phyloP scores from a whole-genome alignment of 2,797 vertebrate genomes.

The Sitta carolinensis region DNA sequence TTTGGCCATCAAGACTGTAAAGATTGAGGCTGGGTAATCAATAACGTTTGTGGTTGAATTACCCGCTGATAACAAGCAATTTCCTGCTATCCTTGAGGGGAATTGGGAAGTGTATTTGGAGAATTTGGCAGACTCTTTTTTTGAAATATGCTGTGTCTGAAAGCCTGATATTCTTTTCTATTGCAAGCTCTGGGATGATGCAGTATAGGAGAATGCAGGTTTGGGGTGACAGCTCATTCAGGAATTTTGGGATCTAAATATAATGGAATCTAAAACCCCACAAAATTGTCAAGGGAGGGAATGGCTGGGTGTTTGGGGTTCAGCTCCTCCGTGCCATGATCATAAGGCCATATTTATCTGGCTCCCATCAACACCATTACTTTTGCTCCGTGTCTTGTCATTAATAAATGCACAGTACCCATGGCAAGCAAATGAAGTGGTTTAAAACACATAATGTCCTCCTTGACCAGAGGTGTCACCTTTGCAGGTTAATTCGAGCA shows the following conservation, averaged over 20 bases:
- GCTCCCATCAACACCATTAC: background rate
- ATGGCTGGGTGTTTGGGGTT: slow-evolving; percentile 43
- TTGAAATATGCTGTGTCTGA: slow-evolving; percentile 71
- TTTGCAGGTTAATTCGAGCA: background rate
- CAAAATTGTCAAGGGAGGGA: slow-evolving; percentile 25
- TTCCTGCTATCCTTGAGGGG: slow-evolving; percentile 68
- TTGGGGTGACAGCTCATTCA: slow-evolving; percentile 39
- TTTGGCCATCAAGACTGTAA: slow-evolving; percentile 48
- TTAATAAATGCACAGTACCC: slow-evolving; percentile 43
- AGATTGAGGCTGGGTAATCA: slow-evolving; percentile 57
- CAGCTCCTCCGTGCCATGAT: background rate
- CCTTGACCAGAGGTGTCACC: slow-evolving; percentile 53
- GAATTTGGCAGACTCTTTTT: slow-evolving; percentile 69
- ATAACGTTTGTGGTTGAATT: slow-evolving; percentile 57
- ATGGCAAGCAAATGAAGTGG: slow-evolving; percentile 31
- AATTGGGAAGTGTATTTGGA: slow-evolving; percentile 63
- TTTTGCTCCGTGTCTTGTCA: slow-evolving; percentile 33
- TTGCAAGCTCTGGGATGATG: slow-evolving; percentile 52
- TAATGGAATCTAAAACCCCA: slow-evolving; percentile 55
- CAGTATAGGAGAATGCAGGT: slow-evolving; percentile 33
- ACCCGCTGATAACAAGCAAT: slow-evolving; percentile 68
- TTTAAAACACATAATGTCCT: slow-evolving; percentile 41
- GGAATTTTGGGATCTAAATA: slow-evolving; percentile 50
- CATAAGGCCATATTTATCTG: background rate
- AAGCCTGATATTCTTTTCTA: slow-evolving; percentile 42